Evolutionary conservation across 1,140 invertebrate species (phyloP).

Genomic region (Pseudoatta argentina): DNA sequence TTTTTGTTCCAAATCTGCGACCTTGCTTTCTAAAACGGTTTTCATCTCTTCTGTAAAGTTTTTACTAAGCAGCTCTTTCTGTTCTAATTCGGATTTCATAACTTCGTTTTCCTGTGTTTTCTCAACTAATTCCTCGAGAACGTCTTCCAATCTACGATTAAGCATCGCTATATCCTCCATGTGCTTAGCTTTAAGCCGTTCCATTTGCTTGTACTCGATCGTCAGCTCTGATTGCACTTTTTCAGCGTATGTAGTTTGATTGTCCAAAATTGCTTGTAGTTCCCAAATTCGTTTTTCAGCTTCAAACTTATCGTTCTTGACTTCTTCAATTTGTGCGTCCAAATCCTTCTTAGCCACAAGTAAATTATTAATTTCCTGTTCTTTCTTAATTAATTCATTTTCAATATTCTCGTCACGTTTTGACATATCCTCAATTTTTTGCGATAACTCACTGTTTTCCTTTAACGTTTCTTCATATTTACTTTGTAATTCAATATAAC

Average conservation of each 20-base stretch:
- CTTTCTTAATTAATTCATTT: constrained; percentile 73
- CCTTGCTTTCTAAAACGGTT: constrained; percentile 70
- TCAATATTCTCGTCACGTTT: constrained; percentile 74
- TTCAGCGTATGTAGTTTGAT: constrained; percentile 79
- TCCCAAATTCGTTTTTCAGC: constrained; percentile 82
- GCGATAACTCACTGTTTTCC: constrained; percentile 76
- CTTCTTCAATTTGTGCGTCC: constrained; percentile 75
- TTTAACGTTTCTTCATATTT: constrained; percentile 79
- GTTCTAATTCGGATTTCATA: constrained; percentile 73
- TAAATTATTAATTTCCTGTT: constrained; percentile 63
- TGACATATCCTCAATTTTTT: constrained; percentile 74
- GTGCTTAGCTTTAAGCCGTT: constrained; percentile 83
- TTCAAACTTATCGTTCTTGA: constrained; percentile 75
- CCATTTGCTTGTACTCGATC: constrained; percentile 84
- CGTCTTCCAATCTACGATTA: constrained; percentile 75
- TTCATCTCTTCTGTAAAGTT: constrained; percentile 76
- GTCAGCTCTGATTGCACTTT: constrained; percentile 84
- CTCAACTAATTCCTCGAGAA: constrained; percentile 75
- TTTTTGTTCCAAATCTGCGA: constrained; percentile 78
- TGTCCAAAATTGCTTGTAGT: constrained; percentile 77
- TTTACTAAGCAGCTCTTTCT: constrained; percentile 65
- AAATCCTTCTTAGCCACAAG: constrained; percentile 64
- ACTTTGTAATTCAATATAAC: constrained; percentile 81
- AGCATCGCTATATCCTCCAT: constrained; percentile 78
- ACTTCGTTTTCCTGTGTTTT: constrained; percentile 76